Conservation (phyloP, 2,888 invertebrate species). For the Magallana nippona region DNA sequence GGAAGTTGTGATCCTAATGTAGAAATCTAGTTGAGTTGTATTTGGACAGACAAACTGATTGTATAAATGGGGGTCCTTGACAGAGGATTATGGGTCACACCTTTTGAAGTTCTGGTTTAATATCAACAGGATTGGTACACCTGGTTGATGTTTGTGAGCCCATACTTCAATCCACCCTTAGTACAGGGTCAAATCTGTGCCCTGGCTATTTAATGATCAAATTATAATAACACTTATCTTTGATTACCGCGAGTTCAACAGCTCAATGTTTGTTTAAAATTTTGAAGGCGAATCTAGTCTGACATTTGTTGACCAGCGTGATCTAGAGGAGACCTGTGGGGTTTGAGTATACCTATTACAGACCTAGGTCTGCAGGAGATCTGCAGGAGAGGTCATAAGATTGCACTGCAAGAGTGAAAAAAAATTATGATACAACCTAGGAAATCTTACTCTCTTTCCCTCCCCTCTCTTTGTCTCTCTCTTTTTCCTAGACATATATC, state of each 20-base stretch:
- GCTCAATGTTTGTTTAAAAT: slow-evolving; percentile 32
- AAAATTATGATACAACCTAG: not conserved
- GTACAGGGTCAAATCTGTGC: not conserved
- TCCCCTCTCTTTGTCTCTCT: too few species aligned
- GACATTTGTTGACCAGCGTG: not conserved
- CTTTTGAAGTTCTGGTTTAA: slow-evolving; percentile 15
- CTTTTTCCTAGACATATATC: too few species aligned
- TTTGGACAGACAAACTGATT: too few species aligned
- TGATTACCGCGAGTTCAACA: slow-evolving; percentile 17
- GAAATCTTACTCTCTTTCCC: not conserved
- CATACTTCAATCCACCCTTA: not conserved
- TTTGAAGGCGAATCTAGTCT: not conserved
- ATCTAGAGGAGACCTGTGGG: not conserved
- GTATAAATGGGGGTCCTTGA: not conserved
- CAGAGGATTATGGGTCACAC: not conserved
- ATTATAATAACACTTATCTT: slow-evolving; percentile 19
- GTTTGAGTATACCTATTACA: not conserved
- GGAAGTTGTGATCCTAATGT: too few species aligned
- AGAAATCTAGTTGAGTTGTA: too few species aligned
- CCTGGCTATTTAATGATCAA: slow-evolving; percentile 18
- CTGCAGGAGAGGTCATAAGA: not conserved
- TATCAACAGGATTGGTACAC: not conserved
- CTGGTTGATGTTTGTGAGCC: not conserved
- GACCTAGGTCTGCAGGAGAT: not conserved
- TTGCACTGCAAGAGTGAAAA: not conserved